Percentiles rank a stretch among this genome's conserved stretches.
Evolutionary conservation across 2,888 invertebrate genomes (phyloP).

Genomic region (Neoscelio sp.): DNA sequence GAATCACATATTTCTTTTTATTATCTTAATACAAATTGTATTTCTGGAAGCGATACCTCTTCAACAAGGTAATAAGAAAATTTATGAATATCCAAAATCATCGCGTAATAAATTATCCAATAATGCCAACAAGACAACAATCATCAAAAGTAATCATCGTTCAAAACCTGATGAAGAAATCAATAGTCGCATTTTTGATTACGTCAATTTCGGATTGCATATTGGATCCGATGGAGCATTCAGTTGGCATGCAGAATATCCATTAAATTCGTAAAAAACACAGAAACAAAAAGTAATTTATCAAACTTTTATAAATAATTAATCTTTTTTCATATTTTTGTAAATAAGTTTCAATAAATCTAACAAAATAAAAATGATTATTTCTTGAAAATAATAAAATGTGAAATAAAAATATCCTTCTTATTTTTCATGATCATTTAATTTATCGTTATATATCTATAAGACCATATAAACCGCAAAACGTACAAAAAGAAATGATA

Average conservation of each 20-base stretch:
- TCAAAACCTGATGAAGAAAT: neutral
- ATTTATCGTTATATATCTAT: conserved; percentile 22
- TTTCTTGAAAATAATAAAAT: too few species aligned
- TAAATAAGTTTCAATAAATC: neutral
- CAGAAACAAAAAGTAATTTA: neutral
- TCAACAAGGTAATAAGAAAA: neutral
- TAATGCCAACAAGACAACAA: neutral
- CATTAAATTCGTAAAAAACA: conserved; percentile 20
- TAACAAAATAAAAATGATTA: neutral
- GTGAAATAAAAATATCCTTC: too few species aligned
- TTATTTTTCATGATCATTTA: neutral
- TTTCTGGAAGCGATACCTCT: neutral
- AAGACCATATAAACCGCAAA: conserved; percentile 18
- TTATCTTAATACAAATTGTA: neutral
- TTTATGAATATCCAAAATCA: neutral
- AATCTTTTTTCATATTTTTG: too few species aligned
- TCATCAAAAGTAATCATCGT: too few species aligned
- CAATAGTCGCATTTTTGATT: conserved; percentile 33
- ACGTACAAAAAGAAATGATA: conserved; percentile 25
- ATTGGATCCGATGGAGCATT: conserved; percentile 60
- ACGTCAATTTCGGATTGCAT: conserved; percentile 53
- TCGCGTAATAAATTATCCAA: neutral
- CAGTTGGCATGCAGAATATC: conserved; percentile 61
- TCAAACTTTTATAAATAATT: neutral
- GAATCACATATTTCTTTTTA: neutral